phyloP scores from a whole-genome alignment of 2,797 vertebrate species.

The Sebastes minor region DNA sequence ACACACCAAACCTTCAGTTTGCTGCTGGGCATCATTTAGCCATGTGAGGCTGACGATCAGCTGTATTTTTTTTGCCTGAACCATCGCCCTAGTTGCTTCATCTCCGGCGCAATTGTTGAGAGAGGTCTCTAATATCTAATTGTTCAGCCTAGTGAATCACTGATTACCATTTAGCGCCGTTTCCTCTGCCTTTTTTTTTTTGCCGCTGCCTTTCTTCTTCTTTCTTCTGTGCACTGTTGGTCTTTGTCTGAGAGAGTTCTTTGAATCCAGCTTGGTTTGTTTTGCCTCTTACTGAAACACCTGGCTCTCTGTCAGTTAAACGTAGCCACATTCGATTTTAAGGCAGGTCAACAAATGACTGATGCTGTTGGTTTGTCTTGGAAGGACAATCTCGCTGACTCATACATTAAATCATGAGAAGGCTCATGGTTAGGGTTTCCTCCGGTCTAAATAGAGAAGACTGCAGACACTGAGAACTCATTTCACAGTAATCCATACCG shows the following conservation, averaged over 20 bases:
- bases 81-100: not conserved
- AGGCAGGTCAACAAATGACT: not conserved
- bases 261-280: not conserved
- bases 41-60: not conserved
- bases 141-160: not conserved
- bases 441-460: not conserved
- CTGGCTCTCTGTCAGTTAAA: not conserved
- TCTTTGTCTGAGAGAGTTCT: not conserved
- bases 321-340: not conserved
- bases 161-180: not conserved
- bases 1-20: not conserved
- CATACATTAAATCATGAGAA: not conserved
- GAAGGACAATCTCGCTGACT: not conserved
- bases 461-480: not conserved
- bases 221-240: not conserved
- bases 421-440: not conserved
- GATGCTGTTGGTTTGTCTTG: not conserved
- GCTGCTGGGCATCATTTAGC: not conserved
- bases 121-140: not conserved
- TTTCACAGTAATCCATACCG: too few species aligned
- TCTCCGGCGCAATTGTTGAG: not conserved
- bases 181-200: not conserved
- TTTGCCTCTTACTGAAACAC: not conserved
- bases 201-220: not conserved
- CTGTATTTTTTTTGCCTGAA: not conserved